Percentiles rank a stretch among this genome's conserved stretches.
Evolutionary conservation across 2,113 vertebrate genomes (phyloP).

Genomic region (Hippocampus guttulatus): DNA sequence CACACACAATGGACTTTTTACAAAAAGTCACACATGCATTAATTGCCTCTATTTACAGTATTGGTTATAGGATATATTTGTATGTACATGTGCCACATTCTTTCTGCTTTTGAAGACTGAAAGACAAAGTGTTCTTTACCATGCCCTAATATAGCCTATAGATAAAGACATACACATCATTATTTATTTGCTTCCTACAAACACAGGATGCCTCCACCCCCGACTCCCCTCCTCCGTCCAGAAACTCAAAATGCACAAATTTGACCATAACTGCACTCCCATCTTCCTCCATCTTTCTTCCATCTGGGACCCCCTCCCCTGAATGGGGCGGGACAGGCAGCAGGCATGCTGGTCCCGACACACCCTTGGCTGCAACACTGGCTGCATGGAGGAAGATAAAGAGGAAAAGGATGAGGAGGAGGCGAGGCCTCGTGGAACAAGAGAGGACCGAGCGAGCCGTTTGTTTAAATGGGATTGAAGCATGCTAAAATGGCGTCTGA

Average conservation of each 20-base stretch:
- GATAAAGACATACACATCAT: no score
- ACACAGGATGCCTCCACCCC: no score
- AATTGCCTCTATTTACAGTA: not conserved
- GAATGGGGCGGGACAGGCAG: not conserved
- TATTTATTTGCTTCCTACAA: no score
- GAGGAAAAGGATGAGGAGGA: not conserved
- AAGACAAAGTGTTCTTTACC: no score
- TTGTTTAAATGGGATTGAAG: not conserved
- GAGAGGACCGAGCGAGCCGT: not conserved
- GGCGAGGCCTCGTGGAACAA: not conserved
- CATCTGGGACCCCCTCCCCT: not conserved
- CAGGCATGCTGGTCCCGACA: not conserved
- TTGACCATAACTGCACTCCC: not conserved
- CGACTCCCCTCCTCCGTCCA: not conserved
- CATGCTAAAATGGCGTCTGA: not conserved
- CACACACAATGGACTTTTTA: not conserved
- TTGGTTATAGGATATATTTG: not conserved
- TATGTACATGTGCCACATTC: no score
- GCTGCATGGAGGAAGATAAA: not conserved
- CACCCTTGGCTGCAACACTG: not conserved
- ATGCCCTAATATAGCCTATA: no score
- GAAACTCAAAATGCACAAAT: not conserved
- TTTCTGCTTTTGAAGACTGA: no score
- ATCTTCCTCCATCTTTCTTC: not conserved
- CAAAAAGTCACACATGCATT: not conserved